A percentile compares a stretch with the other conserved stretches of the same genome.
Evolutionary conservation across 2,888 invertebrate genomes (phyloP).

Genomic region (Anarsia innoxiella): DNA sequence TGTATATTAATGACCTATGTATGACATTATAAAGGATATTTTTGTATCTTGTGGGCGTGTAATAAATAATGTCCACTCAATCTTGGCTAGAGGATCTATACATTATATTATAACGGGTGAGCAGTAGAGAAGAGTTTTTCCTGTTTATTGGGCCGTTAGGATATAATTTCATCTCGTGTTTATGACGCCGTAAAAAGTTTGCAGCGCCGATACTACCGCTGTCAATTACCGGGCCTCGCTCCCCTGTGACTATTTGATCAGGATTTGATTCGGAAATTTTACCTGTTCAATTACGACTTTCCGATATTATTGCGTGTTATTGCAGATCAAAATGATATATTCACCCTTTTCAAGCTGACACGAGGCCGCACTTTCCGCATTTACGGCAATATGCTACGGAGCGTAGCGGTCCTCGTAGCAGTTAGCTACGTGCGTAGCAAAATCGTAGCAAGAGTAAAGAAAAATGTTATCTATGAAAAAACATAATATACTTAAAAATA

Average conservation of each 20-base stretch:
- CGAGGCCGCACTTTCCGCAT: not conserved
- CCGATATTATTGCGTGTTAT: constrained; percentile 2
- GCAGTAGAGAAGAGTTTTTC: constrained; percentile 55
- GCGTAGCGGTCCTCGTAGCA: not conserved
- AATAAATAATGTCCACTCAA: too few species aligned
- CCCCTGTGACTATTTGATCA: constrained; percentile 27
- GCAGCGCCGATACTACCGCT: constrained; percentile 59
- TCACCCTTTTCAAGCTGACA: too few species aligned
- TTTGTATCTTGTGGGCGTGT: too few species aligned
- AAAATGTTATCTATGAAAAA: too few species aligned
- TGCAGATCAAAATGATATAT: constrained; percentile 1
- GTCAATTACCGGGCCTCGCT: constrained; percentile 47
- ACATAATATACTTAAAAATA: too few species aligned
- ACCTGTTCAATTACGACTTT: constrained; percentile 26
- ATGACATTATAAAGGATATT: too few species aligned
- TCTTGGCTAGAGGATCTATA: too few species aligned
- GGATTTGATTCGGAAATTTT: constrained; percentile 23
- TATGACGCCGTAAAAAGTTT: constrained; percentile 68
- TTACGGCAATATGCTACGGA: not conserved
- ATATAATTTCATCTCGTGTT: constrained; percentile 73
- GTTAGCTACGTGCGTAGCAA: not conserved
- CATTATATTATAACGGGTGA: constrained; percentile 56
- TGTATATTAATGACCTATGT: too few species aligned
- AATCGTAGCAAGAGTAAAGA: not conserved
- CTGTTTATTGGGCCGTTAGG: constrained; percentile 68